These are phyloP conservation scores for Invenusta paracnida DNA, from an alignment of 2,888 invertebrate genomes.

Conservation along the genomic window DNA sequence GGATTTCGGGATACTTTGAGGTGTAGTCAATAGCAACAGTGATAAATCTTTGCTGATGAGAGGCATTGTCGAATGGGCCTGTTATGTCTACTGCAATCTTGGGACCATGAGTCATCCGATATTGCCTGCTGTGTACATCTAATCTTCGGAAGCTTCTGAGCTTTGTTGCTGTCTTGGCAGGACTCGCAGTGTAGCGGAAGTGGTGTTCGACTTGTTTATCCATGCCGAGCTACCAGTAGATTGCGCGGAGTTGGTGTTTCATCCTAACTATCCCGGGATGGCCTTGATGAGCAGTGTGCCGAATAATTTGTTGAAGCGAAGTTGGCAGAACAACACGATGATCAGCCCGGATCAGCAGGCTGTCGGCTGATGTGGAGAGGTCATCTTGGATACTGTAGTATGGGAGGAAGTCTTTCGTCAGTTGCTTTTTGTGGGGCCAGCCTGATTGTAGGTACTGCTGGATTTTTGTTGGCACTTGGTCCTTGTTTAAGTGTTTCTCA, in stretches of 20 bases:
- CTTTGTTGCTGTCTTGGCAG: conserved; percentile 20
- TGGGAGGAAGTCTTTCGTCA: too few relatives aligned
- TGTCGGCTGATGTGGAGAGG: too few relatives aligned
- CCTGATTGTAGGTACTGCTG: too few relatives aligned
- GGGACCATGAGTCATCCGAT: not conserved
- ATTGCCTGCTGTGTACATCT: too few relatives aligned
- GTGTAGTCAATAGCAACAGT: not conserved
- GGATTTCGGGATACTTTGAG: conserved; percentile 20
- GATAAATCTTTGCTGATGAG: not conserved
- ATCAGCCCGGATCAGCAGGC: too few relatives aligned
- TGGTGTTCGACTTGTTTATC: conserved; percentile 5
- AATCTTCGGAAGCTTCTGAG: not conserved
- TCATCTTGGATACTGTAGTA: too few relatives aligned
- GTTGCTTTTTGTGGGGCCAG: too few relatives aligned
- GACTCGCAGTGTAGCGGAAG: not conserved
- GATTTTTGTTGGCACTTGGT: too few relatives aligned
- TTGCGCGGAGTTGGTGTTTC: not conserved
- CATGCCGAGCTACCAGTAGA: conserved; percentile 16
- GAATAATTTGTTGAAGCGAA: too few relatives aligned
- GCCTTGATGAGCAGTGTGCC: not conserved
- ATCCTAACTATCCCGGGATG: conserved; percentile 34
- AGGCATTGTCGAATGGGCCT: not conserved
- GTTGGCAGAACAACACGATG: too few relatives aligned
- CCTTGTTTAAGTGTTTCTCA: too few relatives aligned
- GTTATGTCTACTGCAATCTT: not conserved